Conservation (phyloP, 2,113 vertebrate genomes). For the Synchiropus splendidus region DNA sequence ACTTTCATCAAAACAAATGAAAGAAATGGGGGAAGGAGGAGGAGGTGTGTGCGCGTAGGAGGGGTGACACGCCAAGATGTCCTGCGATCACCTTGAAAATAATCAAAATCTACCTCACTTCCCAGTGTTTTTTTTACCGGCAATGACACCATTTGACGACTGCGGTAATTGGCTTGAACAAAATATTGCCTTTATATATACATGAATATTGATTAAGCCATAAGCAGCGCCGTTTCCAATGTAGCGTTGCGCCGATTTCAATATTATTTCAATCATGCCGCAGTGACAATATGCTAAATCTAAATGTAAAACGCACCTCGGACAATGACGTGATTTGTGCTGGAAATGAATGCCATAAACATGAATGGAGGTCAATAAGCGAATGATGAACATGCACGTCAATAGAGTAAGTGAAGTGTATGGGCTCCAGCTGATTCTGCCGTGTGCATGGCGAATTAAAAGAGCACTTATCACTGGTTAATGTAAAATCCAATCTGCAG, state of each 20-base stretch:
- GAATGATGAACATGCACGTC: conserved; percentile 21
- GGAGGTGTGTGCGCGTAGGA: too few relatives aligned
- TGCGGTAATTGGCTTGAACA: conserved; percentile 35
- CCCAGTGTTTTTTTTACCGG: conserved; percentile 31
- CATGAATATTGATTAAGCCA: conserved; percentile 60
- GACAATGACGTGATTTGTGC: conserved; percentile 21
- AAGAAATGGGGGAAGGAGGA: conserved; percentile 13
- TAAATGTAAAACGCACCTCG: conserved; percentile 33
- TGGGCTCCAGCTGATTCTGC: too few relatives aligned
- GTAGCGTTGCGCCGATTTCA: conserved; percentile 32
- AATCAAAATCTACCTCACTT: conserved; percentile 51
- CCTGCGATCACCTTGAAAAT: conserved; percentile 66
- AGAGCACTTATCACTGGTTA: too few relatives aligned
- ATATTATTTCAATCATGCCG: conserved; percentile 38
- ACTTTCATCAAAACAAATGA: conserved; percentile 28
- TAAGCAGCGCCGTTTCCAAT: conserved; percentile 35
- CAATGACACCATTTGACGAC: conserved; percentile 32
- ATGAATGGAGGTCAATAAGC: conserved; percentile 35
- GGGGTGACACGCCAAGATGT: conserved; percentile 56
- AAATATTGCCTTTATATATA: conserved; percentile 34
- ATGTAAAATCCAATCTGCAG: too few relatives aligned
- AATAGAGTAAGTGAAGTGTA: conserved; percentile 2
- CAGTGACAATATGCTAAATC: conserved; percentile 26
- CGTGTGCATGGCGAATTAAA: too few relatives aligned
- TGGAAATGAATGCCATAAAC: conserved; percentile 39